These are phyloP conservation scores for Drosophila melanosoma DNA, from an alignment of 2,888 invertebrate genomes.

Conservation along the genomic window DNA sequence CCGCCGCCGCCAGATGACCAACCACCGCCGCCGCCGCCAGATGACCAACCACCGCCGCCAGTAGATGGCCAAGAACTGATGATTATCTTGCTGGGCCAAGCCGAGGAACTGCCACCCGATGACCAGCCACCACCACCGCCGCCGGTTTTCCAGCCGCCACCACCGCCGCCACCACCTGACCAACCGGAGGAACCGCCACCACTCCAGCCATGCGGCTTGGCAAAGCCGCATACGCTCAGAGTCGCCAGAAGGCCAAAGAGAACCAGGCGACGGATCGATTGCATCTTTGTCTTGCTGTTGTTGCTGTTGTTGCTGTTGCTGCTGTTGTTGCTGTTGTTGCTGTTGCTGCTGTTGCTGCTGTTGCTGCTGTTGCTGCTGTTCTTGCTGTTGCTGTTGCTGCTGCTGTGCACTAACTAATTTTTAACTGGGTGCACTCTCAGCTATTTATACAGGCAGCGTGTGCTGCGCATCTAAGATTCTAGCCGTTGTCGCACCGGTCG, in stretches of 20 bases:
- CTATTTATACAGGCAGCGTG: constrained; percentile 65
- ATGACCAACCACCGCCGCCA: constrained; percentile 30
- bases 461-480: constrained; percentile 67
- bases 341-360: neutral
- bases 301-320: neutral
- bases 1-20: constrained; percentile 26
- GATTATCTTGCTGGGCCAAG: constrained; percentile 42
- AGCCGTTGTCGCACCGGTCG: constrained; percentile 35
- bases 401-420: constrained; percentile 75
- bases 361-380: constrained; percentile 9
- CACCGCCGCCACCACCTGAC: constrained; percentile 49
- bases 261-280: constrained; percentile 49
- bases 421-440: constrained; percentile 65
- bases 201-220: constrained; percentile 70
- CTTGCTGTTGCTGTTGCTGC: constrained; percentile 38
- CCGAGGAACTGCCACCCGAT: constrained; percentile 55
- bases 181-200: constrained; percentile 52
- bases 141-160: constrained; percentile 45
- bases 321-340: neutral
- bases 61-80: constrained; percentile 49
- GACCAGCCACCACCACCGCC: constrained; percentile 48
- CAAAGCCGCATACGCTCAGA: constrained; percentile 50
- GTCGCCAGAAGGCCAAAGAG: constrained; percentile 51
- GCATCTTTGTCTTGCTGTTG: constrained; percentile 53
- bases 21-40: constrained; percentile 36